A percentile compares a stretch with the other conserved stretches of the same genome.
Conservation (phyloP, 2,113 vertebrate species). For the Candoia aspera region DNA sequence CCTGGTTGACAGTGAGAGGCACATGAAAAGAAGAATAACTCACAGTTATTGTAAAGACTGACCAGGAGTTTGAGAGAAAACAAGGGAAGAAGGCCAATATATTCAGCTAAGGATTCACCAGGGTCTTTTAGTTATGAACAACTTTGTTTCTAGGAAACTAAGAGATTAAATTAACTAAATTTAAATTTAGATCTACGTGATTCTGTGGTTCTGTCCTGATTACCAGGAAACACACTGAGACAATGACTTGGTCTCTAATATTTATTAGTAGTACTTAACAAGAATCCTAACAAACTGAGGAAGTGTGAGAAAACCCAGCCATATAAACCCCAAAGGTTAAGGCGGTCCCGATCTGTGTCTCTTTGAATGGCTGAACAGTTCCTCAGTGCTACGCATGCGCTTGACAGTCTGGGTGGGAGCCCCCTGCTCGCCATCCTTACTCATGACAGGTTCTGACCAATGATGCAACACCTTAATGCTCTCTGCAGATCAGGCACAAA, state of each 20-base stretch:
- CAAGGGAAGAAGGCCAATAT: not conserved
- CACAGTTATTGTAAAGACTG: not conserved
- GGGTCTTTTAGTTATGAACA: not conserved
- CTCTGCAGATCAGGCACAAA: not conserved
- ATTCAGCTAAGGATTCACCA: fast-evolving
- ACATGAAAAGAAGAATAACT: slow-evolving; percentile 26
- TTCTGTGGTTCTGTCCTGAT: not conserved
- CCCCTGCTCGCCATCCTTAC: too few species aligned
- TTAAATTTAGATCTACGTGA: not conserved
- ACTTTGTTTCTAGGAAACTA: not conserved
- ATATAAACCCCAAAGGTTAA: too few species aligned
- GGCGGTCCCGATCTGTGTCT: too few species aligned
- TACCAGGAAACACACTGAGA: too few species aligned
- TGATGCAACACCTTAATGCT: not conserved
- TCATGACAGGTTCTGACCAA: not conserved
- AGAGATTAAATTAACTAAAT: not conserved
- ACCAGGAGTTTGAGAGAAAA: slow-evolving; percentile 30
- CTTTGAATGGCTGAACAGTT: too few species aligned
- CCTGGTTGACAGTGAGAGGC: slow-evolving; percentile 41
- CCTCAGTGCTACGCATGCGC: too few species aligned
- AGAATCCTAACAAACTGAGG: too few species aligned
- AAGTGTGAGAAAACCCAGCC: too few species aligned
- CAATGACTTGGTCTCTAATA: too few species aligned
- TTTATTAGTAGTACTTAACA: too few species aligned
- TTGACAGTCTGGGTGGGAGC: too few species aligned